Evolutionary conservation across 2,113 vertebrate genomes (phyloP).

Genomic region (Scophthalmus maximus): DNA sequence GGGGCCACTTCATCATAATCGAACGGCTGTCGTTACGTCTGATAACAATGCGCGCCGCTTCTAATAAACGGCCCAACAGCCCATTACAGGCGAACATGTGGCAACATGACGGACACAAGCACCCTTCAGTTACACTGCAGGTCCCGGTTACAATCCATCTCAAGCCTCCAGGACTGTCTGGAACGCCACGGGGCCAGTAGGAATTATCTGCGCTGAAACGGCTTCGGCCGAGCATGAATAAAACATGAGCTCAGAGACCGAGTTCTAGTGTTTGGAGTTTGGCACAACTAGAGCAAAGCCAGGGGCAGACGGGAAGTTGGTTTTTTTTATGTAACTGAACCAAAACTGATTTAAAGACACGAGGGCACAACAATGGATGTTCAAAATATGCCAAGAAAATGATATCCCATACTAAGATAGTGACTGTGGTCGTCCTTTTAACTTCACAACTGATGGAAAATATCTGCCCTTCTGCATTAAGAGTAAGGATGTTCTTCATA

Average conservation of each 20-base stretch:
- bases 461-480: not conserved
- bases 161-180: constrained; percentile 7
- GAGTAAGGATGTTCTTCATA: not conserved
- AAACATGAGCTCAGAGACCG: constrained; percentile 29
- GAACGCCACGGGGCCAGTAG: constrained; percentile 15
- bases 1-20: constrained; percentile 36
- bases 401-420: not conserved
- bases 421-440: no score
- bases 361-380: no score
- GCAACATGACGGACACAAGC: not conserved
- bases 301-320: not conserved
- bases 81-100: constrained; percentile 2
- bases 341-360: not conserved
- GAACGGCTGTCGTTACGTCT: constrained; percentile 8
- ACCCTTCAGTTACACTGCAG: constrained; percentile 6
- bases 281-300: not conserved
- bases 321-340: no score
- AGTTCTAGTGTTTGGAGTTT: constrained; percentile 1
- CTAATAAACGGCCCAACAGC: constrained; percentile 14
- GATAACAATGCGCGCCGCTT: constrained; percentile 11
- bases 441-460: no score
- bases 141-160: constrained; percentile 27
- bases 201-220: constrained; percentile 17
- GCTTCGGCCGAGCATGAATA: constrained; percentile 45
- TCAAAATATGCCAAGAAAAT: not conserved